phyloP scores from a whole-genome alignment of 2,888 invertebrate species.

The Drosophila demipolita region DNA sequence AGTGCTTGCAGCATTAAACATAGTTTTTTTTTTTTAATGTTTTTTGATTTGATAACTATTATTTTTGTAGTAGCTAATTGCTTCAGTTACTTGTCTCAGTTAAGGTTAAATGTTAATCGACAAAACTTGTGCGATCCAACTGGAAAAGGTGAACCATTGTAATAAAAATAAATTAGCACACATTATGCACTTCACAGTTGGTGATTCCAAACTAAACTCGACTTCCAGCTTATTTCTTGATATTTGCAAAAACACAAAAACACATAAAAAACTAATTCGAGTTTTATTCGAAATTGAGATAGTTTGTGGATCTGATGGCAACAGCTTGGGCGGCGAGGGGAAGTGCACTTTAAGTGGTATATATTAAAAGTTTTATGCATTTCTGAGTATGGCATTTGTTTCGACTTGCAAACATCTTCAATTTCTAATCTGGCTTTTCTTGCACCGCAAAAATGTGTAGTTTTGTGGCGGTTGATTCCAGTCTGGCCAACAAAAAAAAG shows the following conservation, averaged over 20 bases:
- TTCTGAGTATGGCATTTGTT: slow-evolving; percentile 30
- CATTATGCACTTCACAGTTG: background rate
- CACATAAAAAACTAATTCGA: background rate
- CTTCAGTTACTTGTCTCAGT: background rate
- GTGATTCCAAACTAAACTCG: background rate
- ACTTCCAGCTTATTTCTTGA: background rate
- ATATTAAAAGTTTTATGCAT: slow-evolving; percentile 33
- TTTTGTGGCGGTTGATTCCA: slow-evolving; percentile 4
- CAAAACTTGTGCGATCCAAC: background rate
- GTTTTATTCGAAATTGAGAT: background rate
- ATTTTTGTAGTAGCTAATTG: background rate
- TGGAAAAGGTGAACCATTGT: background rate
- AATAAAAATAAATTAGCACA: background rate
- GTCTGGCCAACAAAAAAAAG: slow-evolving; percentile 11
- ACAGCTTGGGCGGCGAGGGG: slow-evolving; percentile 3
- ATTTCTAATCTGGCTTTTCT: slow-evolving; percentile 48
- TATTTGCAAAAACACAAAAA: background rate
- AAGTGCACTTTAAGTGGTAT: slow-evolving; percentile 19
- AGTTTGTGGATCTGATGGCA: background rate
- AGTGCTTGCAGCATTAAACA: background rate
- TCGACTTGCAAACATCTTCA: slow-evolving; percentile 42
- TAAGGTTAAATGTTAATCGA: background rate
- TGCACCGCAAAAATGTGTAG: slow-evolving; percentile 25
- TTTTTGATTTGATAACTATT: background rate
- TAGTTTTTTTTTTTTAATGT: background rate